Percentiles rank a stretch among this genome's conserved stretches.
Evolutionary conservation across 2,888 invertebrate species (phyloP).

Genomic region (Tholera decimalis): DNA sequence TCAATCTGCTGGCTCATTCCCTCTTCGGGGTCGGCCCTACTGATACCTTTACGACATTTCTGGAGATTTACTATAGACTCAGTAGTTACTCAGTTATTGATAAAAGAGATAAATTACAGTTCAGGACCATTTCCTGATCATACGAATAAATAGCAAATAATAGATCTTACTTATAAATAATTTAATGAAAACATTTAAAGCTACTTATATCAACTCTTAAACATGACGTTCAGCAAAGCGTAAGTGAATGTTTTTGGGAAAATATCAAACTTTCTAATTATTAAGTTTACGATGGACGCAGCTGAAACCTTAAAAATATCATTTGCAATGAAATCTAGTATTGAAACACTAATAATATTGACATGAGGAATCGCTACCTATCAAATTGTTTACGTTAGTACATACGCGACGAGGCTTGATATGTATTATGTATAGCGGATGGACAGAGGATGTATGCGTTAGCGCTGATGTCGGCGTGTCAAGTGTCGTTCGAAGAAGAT

Average conservation of each 20-base stretch:
- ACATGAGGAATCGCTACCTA: conserved; percentile 45
- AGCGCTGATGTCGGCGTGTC: conserved; percentile 80
- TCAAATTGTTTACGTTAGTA: conserved; percentile 62
- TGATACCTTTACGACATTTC: no score
- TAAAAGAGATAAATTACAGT: not conserved
- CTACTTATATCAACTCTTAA: conserved; percentile 6
- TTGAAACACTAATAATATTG: conserved; percentile 3
- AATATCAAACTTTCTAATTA: conserved; percentile 25
- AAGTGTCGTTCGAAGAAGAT: conserved; percentile 88
- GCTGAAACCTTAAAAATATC: conserved; percentile 6
- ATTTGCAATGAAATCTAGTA: not conserved
- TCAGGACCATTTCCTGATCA: not conserved
- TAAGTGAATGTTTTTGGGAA: conserved; percentile 18
- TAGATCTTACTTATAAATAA: not conserved
- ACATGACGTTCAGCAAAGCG: not conserved
- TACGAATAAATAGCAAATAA: not conserved
- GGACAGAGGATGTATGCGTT: conserved; percentile 84
- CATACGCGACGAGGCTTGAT: conserved; percentile 60
- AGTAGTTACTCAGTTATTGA: no score
- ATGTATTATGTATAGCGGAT: conserved; percentile 62
- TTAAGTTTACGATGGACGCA: conserved; percentile 12
- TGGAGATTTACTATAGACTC: no score
- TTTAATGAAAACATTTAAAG: not conserved
- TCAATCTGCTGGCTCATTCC: no score
- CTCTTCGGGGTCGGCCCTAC: no score